Evolutionary conservation across 1,140 invertebrate genomes (phyloP), one percentile per base, ranked within the genome.

Genomic region (Eriosoma lanigerum): DNA sequence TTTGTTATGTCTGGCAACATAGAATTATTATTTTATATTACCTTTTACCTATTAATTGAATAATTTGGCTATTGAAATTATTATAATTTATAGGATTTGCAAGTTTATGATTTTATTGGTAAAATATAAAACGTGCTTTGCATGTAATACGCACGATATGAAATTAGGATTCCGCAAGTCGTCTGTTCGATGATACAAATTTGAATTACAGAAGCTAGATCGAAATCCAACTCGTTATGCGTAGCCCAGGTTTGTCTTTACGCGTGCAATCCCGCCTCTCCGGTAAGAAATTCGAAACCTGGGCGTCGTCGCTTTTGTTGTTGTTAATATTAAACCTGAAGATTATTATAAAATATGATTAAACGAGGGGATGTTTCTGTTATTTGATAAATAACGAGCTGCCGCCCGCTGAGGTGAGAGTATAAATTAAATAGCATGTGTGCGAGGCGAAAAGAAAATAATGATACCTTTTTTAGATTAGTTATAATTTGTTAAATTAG

Each of bases 261-360:
- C 17, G 17, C 24, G 66, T 24, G 44, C 12, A 17, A 24, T 26
- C 15, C 46, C 15, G 24, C 38, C 44, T 48, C 66, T 68, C 10
- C 32, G 38, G 56, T 78, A 48, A 56, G 54, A 78, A 78, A 78
- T 78, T 46, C 44, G 75, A 60, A 78, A 60, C 75, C 21, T 46
- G 75, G 75, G 56, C 75, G 75, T 78, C 38, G 75, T 29, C 32
- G 75, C 24, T 62, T 26, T 52, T 52, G 46, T 72, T 78, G 56
- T 48, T 48, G 24, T 72, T 56, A 56, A 62, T 78, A 62, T 78
- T 78, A 60, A 46, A 78, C 75, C 52, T 24, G 56, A 78, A 78
- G 52, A 78, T 78, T 60, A 60, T 78, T 60, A 78, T 46, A 78
- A 78, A 78, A 78, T 60, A 78, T 78, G 75, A 78, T 78, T 78